Percentiles rank a stretch among this genome's conserved stretches.
These are phyloP conservation scores for Poicephalus gulielmi DNA, from an alignment of 2,113 vertebrate genomes.

Conservation along the genomic window DNA sequence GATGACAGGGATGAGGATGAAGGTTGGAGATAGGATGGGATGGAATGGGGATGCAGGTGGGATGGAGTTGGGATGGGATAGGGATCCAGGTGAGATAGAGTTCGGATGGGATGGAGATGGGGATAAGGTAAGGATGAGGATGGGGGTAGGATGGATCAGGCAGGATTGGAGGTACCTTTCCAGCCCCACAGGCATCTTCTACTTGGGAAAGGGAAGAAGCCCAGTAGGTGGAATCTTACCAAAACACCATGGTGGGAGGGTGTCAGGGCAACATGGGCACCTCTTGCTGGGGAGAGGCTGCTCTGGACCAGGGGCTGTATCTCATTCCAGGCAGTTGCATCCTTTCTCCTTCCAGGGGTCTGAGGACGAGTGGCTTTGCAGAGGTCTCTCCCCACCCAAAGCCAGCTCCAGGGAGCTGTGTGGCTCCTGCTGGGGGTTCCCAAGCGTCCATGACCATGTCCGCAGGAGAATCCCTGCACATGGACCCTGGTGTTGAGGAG, in stretches of 20 bases:
- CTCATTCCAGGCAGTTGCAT: not conserved
- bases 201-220: not conserved
- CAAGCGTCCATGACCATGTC: accelerated
- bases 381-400: not conserved
- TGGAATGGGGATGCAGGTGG: not conserved
- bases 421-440: not conserved
- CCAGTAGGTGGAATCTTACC: not conserved
- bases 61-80: not conserved
- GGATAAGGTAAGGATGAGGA: not conserved
- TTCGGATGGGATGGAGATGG: not conserved
- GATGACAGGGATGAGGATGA: not conserved
- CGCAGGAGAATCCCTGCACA: not conserved
- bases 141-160: not conserved
- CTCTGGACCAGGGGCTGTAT: not conserved
- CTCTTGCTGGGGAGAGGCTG: not conserved
- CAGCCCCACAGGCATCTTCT: not conserved
- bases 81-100: too few relatives aligned
- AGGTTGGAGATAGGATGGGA: not conserved
- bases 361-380: not conserved
- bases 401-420: not conserved
- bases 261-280: not conserved
- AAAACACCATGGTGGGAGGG: not conserved
- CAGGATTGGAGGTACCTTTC: not conserved
- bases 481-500: not conserved
- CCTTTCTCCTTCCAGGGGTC: not conserved